Percentiles rank a stretch among this genome's conserved stretches.
Conservation (phyloP, 2,888 invertebrate genomes). For the Tenthredo distinguenda region DNA sequence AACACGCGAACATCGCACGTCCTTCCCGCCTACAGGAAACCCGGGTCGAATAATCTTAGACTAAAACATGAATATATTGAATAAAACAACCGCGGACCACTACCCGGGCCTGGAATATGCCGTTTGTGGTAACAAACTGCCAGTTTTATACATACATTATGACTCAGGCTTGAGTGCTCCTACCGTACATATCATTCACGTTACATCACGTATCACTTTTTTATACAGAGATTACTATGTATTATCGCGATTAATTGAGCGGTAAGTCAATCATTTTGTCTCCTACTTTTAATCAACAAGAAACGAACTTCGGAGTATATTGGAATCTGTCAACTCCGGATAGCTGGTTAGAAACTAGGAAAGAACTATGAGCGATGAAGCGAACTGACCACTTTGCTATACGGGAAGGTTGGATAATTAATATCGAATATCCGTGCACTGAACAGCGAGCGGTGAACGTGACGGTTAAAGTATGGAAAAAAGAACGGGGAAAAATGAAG, state of each 20-base stretch:
- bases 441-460: neutral
- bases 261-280: neutral
- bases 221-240: neutral
- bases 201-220: neutral
- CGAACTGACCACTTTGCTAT: neutral
- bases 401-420: neutral
- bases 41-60: slow-evolving; percentile 11
- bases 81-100: neutral
- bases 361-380: neutral
- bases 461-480: neutral
- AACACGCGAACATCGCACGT: neutral
- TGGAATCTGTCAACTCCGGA: neutral
- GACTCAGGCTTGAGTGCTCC: neutral
- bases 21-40: neutral
- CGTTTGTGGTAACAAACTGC: slow-evolving; percentile 8
- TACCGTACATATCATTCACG: neutral
- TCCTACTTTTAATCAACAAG: too few species aligned
- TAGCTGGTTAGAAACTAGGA: neutral
- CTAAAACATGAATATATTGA: slow-evolving; percentile 28
- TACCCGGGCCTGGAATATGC: neutral
- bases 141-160: neutral
- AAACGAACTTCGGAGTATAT: neutral
- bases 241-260: neutral
- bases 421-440: slow-evolving; percentile 23
- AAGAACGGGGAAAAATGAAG: slow-evolving; percentile 25